Evolutionary conservation across 2,113 vertebrate species (phyloP).

Genomic region (Syngnathus typhle): DNA sequence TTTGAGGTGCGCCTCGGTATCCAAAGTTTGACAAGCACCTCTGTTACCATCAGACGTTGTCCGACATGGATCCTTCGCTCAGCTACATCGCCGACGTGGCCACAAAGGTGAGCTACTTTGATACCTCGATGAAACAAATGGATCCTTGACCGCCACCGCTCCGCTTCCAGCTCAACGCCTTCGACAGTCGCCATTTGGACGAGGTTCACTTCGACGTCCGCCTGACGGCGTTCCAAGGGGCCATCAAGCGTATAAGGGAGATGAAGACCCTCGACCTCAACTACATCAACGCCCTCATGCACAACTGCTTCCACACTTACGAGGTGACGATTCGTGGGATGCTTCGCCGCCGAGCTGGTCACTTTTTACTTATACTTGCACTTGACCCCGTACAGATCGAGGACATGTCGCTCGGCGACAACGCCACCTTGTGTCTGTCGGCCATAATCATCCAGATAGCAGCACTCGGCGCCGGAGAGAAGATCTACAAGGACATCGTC

Average conservation of each 20-base stretch:
- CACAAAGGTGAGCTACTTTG: slow-evolving; percentile 68
- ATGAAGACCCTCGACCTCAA: slow-evolving; percentile 80
- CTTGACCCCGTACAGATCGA: slow-evolving; percentile 70
- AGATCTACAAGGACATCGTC: slow-evolving; percentile 80
- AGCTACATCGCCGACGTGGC: slow-evolving; percentile 81
- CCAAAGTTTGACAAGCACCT: neutral
- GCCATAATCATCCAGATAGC: slow-evolving; percentile 75
- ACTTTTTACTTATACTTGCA: neutral
- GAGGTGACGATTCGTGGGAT: slow-evolving; percentile 68
- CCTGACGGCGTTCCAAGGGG: slow-evolving; percentile 81
- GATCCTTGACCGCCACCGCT: neutral
- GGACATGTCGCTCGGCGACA: slow-evolving; percentile 94
- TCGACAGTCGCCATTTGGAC: slow-evolving; percentile 87
- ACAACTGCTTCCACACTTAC: slow-evolving; percentile 93
- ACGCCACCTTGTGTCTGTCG: slow-evolving; percentile 81
- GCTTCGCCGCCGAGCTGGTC: neutral
- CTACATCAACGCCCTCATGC: slow-evolving; percentile 78
- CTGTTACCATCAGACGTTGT: slow-evolving; percentile 74
- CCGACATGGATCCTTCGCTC: slow-evolving; percentile 78
- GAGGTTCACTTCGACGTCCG: slow-evolving; percentile 90
- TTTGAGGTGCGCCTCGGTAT: neutral
- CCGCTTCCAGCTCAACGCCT: slow-evolving; percentile 81
- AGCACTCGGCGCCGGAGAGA: slow-evolving; percentile 68
- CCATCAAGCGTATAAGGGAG: slow-evolving; percentile 70
- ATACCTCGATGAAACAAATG: neutral